Evolutionary conservation across 1,140 invertebrate species (phyloP).

Genomic region (Drosophila suzukii): DNA sequence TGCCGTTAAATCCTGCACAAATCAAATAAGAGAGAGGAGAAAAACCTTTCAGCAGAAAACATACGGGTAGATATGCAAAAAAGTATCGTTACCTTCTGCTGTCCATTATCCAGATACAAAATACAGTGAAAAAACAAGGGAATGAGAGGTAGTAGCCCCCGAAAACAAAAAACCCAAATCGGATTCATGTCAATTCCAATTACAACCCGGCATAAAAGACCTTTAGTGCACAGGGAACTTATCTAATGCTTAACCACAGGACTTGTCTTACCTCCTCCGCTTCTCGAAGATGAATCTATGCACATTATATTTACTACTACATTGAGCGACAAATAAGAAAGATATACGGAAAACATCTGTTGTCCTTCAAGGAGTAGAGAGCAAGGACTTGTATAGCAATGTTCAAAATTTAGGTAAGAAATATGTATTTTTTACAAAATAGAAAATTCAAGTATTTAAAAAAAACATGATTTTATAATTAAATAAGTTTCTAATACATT

Average conservation of each 20-base stretch:
- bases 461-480: too few species aligned
- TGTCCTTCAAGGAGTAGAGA: conserved; percentile 66
- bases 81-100: conserved; percentile 43
- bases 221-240: conserved; percentile 24
- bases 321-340: conserved; percentile 67
- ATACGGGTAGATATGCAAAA: conserved; percentile 38
- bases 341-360: conserved; percentile 60
- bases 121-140: background rate
- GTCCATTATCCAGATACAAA: conserved; percentile 22
- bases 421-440: too few species aligned
- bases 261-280: conserved; percentile 22
- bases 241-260: conserved; percentile 30
- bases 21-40: conserved; percentile 53
- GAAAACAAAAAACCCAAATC: conserved; percentile 20
- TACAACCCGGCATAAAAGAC: conserved; percentile 11
- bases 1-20: conserved; percentile 59
- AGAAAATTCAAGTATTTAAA: too few species aligned
- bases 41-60: conserved; percentile 30
- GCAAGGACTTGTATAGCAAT: background rate
- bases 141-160: background rate
- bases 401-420: too few species aligned
- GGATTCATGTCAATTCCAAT: conserved; percentile 47
- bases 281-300: conserved; percentile 57
- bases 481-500: too few species aligned
- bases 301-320: conserved; percentile 74